Base-by-base conservation (phyloP, 23 tunicate species). In the Aplidium turbinatum region DNA sequence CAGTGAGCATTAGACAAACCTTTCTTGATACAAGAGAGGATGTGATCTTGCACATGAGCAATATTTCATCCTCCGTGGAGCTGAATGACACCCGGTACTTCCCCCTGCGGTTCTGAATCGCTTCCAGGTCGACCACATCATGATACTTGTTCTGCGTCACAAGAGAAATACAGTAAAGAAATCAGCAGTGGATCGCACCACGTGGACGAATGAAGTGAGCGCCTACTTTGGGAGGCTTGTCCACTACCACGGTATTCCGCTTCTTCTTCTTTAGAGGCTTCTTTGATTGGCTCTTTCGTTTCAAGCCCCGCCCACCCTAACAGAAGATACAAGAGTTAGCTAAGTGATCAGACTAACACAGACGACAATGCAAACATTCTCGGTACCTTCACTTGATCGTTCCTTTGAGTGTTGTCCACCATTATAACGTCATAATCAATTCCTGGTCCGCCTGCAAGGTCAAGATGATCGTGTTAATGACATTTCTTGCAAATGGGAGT, bases 361-460 rank as follows among this genome's bases (percentile, higher is more conserved):
- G n/a, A n/a, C n/a, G n/a, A n/a, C n/a, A n/a, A n/a, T n/a, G n/a
- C n/a, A n/a, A n/a, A n/a, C n/a, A n/a, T n/a, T n/a, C n/a, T n/a
- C n/a, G n/a, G n/a, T 26, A 86, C 96, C 78, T 88, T 75, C 19
- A 88, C 96, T 7, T 50, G 32, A 2, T 88, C 78, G 67, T 75
- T 88, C 51, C 96, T 42, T 30, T 87, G 87, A 23, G 76, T 75
- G 33, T 88, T 88, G 72, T 55, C 67, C 19, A 26, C 87, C 27
- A 78, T 58, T 4, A 81, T 83, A 0, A 88, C 27, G 28, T 80
- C 79, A 33, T 35, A 66, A 60, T 71, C 84, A 25, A 23, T 1
- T 31, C 4, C 6, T 19, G 7, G 3, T 4, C n/a, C 2, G 5
- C 27, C 31, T 47, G 18, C 2, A 48, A 9, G 9, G 24, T 18